phyloP scores from a whole-genome alignment of 2,888 invertebrate genomes.

The Drosophila neonasuta region DNA sequence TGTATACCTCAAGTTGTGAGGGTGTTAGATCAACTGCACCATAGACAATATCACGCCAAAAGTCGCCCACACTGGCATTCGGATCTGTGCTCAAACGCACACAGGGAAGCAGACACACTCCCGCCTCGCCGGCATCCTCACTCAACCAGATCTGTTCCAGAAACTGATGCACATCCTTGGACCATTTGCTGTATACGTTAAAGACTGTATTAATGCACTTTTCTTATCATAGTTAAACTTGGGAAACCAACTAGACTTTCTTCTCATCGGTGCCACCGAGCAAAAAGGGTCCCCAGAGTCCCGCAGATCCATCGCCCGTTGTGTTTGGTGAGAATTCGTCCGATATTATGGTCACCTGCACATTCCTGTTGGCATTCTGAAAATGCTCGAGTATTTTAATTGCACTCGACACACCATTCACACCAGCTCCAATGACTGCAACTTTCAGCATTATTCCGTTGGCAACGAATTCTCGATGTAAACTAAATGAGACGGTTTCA shows the following conservation, averaged over 20 bases:
- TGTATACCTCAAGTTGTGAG: conserved; percentile 77
- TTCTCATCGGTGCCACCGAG: conserved; percentile 84
- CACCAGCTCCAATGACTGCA: conserved; percentile 88
- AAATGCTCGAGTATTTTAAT: conserved; percentile 85
- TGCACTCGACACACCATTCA: conserved; percentile 88
- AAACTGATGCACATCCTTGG: conserved; percentile 84
- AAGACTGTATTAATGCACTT: not conserved
- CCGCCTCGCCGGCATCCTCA: conserved; percentile 83
- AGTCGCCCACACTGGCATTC: conserved; percentile 67
- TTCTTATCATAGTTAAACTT: not conserved
- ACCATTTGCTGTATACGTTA: conserved; percentile 85
- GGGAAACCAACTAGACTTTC: conserved; percentile 83
- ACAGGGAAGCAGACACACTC: conserved; percentile 83
- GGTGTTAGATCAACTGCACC: conserved; percentile 55
- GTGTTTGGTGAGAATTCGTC: conserved; percentile 88
- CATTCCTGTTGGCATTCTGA: conserved; percentile 80
- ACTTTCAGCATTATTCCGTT: conserved; percentile 56
- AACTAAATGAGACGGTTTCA: conserved; percentile 11
- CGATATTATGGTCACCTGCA: conserved; percentile 86
- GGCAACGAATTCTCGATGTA: conserved; percentile 7
- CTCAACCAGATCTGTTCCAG: conserved; percentile 85
- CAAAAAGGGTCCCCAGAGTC: conserved; percentile 88
- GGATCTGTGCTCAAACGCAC: conserved; percentile 80
- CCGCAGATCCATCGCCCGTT: conserved; percentile 90
- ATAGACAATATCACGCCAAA: conserved; percentile 71